Base-by-base conservation (phyloP, 2,113 vertebrate genomes). In the Oostethus manadensis region DNA sequence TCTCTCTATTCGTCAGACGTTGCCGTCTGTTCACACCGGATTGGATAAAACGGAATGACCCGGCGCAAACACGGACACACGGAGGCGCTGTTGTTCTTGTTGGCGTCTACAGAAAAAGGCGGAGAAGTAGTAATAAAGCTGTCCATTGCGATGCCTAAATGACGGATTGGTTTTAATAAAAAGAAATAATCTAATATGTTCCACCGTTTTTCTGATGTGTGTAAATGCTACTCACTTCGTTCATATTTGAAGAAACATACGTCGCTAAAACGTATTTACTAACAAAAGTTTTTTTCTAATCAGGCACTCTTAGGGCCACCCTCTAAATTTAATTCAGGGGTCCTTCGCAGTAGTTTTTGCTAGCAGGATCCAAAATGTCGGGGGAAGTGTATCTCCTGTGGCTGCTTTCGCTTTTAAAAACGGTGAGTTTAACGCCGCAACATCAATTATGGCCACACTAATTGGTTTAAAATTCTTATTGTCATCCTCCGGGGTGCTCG, bases 371-470 rank as follows among this genome's bases (percentile, higher is more conserved):
- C 71, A 88, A 91, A 82, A 94, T 94, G 93, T 92, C 86, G 85
- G 87, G 79, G 43, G 77, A 85, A 18, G 56, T 80, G 10, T 87
- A 81, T 5, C 47, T 83, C 38, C 64, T 91, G 23, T 92, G 91
- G 88, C 60, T 92, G 16, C 60, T 94, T 2, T 80, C 91, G 22
- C 56, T 90, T 15, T 64, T 94, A 71, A 90, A 94, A 75, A 90
- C 90, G 92, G 94, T 95, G 88, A 92, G 78, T 80, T 55, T 10
- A 40, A 21, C 11, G 14, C 7, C 0, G 1, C 21, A 26, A 40
- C 5, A 10, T 0, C 46, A 2, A 42, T 17, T 11, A 17, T 9
- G 0, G 8, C 2, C 1, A 21, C 0, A 0, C 7, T 43, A 0
- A 1, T 14, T 0, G 6, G 2, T 29, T 21, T 29, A 0, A 35